These are phyloP conservation scores for Xanthostigma xanthostigma DNA, from an alignment of 2,888 invertebrate genomes.

Conservation along the genomic window DNA sequence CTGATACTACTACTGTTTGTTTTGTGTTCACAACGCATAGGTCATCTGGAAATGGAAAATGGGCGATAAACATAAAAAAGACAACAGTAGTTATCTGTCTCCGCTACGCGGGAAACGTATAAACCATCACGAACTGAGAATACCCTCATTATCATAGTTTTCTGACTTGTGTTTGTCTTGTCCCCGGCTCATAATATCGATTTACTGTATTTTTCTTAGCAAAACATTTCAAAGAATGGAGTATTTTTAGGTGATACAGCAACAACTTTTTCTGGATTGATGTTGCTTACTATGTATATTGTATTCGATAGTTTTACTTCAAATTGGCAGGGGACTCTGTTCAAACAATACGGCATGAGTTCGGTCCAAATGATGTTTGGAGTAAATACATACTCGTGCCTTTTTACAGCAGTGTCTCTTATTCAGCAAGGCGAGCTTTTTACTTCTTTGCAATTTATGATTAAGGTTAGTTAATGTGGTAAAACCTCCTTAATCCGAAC, in stretches of 20 bases:
- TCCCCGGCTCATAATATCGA: neutral
- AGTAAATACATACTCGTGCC: constrained; percentile 86
- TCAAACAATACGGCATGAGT: constrained; percentile 61
- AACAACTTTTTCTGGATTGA: constrained; percentile 69
- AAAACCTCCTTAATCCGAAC: too few relatives aligned
- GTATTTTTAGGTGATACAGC: constrained; percentile 35
- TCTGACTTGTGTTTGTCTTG: neutral
- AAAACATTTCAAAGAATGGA: constrained; percentile 1
- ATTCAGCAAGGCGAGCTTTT: constrained; percentile 73
- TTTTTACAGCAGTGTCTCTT: constrained; percentile 74
- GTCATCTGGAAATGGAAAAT: too few relatives aligned
- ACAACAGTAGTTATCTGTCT: too few relatives aligned
- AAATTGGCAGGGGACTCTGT: constrained; percentile 92
- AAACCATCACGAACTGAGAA: too few relatives aligned
- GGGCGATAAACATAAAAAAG: too few relatives aligned
- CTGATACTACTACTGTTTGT: too few relatives aligned
- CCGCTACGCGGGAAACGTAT: too few relatives aligned
- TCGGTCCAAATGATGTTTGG: constrained; percentile 92
- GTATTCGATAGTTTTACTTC: constrained; percentile 94
- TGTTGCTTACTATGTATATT: constrained; percentile 82
- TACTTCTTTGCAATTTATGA: constrained; percentile 55
- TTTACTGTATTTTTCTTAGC: constrained; percentile 1
- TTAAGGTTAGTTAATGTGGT: constrained; percentile 27
- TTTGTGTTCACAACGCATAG: too few relatives aligned
- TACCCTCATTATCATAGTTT: too few relatives aligned